These are phyloP conservation scores for Podarcis cretensis DNA, from an alignment of 2,113 vertebrate species.

Conservation along the genomic window DNA sequence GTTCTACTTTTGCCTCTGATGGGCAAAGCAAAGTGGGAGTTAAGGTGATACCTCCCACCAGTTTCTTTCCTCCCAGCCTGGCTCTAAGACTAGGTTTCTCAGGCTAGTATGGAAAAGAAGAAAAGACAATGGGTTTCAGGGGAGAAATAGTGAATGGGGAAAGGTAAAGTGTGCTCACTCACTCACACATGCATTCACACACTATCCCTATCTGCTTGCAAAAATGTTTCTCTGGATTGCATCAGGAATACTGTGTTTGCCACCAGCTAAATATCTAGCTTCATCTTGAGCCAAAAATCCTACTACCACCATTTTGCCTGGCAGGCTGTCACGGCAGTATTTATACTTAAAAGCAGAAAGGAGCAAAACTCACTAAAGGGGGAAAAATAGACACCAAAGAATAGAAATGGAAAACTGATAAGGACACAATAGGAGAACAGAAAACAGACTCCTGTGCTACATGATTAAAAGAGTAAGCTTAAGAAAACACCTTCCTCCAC, in stretches of 20 bases:
- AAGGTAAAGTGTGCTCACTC: neutral
- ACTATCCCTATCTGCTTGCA: neutral
- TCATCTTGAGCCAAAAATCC: neutral
- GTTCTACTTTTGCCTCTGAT: neutral
- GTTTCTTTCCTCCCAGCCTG: neutral
- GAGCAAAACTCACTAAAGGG: neutral
- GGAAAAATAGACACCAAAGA: neutral
- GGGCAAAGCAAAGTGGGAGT: slow-evolving; percentile 9
- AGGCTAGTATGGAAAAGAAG: neutral
- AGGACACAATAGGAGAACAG: neutral
- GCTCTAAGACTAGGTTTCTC: neutral
- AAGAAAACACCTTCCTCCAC: neutral
- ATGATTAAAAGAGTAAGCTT: neutral
- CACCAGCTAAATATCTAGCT: neutral
- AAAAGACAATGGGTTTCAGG: neutral
- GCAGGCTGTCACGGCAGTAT: neutral
- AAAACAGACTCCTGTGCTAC: neutral
- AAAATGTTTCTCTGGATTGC: neutral
- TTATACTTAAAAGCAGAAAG: neutral
- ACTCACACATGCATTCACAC: too few species aligned
- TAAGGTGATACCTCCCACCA: slow-evolving; percentile 20
- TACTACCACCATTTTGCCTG: neutral
- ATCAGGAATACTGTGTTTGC: too few species aligned
- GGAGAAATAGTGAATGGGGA: neutral
- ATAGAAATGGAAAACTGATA: neutral